Percentiles rank a stretch among this genome's conserved stretches.
These are phyloP conservation scores for Oeneis ivallda DNA, from an alignment of 2,888 invertebrate genomes.

Conservation along the genomic window DNA sequence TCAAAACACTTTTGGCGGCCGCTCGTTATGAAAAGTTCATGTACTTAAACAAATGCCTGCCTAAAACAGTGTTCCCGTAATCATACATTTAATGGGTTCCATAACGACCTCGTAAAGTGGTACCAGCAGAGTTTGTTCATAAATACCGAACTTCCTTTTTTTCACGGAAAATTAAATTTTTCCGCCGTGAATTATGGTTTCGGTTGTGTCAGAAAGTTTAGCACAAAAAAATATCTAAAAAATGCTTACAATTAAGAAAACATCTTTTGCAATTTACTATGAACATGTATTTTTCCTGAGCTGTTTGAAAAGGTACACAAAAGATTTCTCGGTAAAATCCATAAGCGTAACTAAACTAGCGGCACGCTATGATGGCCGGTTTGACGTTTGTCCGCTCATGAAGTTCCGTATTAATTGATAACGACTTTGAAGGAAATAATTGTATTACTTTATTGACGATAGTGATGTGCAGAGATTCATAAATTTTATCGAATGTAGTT, in stretches of 20 bases:
- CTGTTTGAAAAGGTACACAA: no score
- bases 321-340: no score
- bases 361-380: no score
- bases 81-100: slow-evolving; percentile 63
- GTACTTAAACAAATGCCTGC: slow-evolving; percentile 73
- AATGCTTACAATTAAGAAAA: background rate
- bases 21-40: slow-evolving; percentile 74
- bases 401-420: no score
- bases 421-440: no score
- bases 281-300: no score
- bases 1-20: slow-evolving; percentile 63
- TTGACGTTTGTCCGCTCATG: no score
- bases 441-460: no score
- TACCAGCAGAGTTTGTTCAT: slow-evolving; percentile 67
- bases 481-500: no score
- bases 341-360: no score
- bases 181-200: slow-evolving; percentile 17
- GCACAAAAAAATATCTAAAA: slow-evolving; percentile 2
- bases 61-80: slow-evolving; percentile 53
- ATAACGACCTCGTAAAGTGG: slow-evolving; percentile 77
- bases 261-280: no score
- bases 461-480: no score
- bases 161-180: slow-evolving; percentile 23
- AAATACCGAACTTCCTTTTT: slow-evolving; percentile 46
- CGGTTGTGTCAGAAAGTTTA: slow-evolving; percentile 14